These are phyloP conservation scores for Synodontis membranacea DNA, from an alignment of 2,113 vertebrate species.

Conservation along the genomic window DNA sequence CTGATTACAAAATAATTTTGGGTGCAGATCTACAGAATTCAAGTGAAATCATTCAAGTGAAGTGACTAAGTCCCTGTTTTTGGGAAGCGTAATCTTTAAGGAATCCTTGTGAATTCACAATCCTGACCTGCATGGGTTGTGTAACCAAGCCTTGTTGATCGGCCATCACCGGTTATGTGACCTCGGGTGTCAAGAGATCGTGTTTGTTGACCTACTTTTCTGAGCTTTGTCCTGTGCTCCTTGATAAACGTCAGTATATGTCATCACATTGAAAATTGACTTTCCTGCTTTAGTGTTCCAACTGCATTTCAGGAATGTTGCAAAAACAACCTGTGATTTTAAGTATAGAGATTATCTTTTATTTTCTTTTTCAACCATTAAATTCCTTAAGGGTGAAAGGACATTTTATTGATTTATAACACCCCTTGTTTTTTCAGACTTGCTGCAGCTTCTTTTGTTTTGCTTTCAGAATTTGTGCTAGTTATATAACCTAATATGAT, in stretches of 20 bases:
- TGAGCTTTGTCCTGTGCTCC: slow-evolving; percentile 28
- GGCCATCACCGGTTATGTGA: background rate
- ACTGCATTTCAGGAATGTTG: background rate
- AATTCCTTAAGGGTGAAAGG: background rate
- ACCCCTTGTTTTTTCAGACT: background rate
- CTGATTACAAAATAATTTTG: background rate
- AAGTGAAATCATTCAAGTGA: background rate
- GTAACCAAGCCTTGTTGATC: background rate
- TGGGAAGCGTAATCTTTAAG: background rate
- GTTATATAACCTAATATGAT: background rate
- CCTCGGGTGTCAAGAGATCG: slow-evolving; percentile 3
- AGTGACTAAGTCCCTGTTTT: background rate
- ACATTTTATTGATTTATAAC: background rate
- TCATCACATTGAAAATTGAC: background rate
- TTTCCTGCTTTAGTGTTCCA: background rate
- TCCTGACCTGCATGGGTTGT: background rate
- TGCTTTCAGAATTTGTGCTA: background rate
- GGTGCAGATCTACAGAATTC: background rate
- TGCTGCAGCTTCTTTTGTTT: background rate
- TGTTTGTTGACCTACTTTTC: slow-evolving; percentile 44
- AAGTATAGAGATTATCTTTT: background rate
- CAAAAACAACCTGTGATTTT: background rate
- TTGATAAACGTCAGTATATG: slow-evolving; percentile 7
- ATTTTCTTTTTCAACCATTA: background rate
- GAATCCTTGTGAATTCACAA: background rate